Evolutionary conservation across 2,113 vertebrate genomes (phyloP).

Genomic region (Nansenia antarctica): DNA sequence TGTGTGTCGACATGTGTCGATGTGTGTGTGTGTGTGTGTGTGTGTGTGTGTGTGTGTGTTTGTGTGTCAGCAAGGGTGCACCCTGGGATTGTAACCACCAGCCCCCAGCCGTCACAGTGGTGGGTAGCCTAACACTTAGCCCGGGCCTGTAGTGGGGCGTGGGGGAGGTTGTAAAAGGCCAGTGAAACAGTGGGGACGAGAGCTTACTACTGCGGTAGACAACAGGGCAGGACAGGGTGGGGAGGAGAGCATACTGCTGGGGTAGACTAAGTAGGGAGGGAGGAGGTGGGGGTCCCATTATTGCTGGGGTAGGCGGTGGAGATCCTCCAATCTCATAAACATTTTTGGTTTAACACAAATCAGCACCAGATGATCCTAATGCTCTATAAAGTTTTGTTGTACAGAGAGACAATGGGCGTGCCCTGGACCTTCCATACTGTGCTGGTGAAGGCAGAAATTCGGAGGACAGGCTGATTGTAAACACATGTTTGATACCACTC

Average conservation of each 20-base stretch:
- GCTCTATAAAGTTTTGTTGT: neutral
- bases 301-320: neutral
- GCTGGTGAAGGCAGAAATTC: too few relatives aligned
- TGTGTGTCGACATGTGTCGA: too few relatives aligned
- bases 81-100: slow-evolving; percentile 37
- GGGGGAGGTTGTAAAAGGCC: slow-evolving; percentile 25
- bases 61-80: slow-evolving; percentile 52
- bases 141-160: neutral
- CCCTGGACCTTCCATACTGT: too few relatives aligned
- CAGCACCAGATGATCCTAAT: slow-evolving; percentile 17
- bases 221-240: slow-evolving; percentile 9
- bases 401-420: neutral
- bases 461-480: too few relatives aligned
- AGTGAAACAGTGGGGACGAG: slow-evolving; percentile 27
- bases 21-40: too few relatives aligned
- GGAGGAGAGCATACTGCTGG: neutral
- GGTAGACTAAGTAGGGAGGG: too few relatives aligned
- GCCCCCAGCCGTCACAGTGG: slow-evolving; percentile 8
- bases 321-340: slow-evolving; percentile 12
- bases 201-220: slow-evolving; percentile 12
- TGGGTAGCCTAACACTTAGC: neutral
- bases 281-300: too few relatives aligned
- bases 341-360: slow-evolving; percentile 17
- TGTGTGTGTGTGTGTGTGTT: too few relatives aligned
- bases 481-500: too few relatives aligned